phyloP scores from a whole-genome alignment of 2,113 vertebrate genomes.

The Anarhynchus alexandrinus region DNA sequence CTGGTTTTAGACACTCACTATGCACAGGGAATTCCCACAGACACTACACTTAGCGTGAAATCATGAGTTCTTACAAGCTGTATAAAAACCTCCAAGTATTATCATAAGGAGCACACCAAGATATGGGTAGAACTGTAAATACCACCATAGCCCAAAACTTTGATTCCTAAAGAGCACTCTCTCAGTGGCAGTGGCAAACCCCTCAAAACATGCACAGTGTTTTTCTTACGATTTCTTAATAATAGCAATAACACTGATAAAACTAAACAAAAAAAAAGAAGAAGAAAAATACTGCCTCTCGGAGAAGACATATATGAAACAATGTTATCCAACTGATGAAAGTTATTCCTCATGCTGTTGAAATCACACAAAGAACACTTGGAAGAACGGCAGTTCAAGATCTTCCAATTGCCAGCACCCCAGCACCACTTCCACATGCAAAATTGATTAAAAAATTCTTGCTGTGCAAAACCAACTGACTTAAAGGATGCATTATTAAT shows the following conservation, averaged over 20 bases:
- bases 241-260: neutral
- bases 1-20: neutral
- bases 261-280: too few species aligned
- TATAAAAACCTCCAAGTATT: neutral
- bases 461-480: neutral
- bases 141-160: neutral
- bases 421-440: neutral
- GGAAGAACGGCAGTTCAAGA: neutral
- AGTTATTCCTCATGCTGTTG: neutral
- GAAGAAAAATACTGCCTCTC: neutral
- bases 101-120: neutral
- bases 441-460: neutral
- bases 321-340: accelerated
- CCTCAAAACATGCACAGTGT: accelerated
- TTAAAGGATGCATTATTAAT: neutral
- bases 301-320: neutral
- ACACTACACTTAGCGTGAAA: neutral
- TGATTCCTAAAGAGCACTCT: neutral
- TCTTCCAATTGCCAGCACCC: neutral
- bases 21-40: neutral
- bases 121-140: neutral
- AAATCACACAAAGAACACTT: neutral
- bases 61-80: neutral
- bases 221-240: neutral
- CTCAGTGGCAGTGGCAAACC: neutral